Base-by-base conservation (phyloP, 2,888 invertebrate species). In the Aphidoletes aphidimyza region DNA sequence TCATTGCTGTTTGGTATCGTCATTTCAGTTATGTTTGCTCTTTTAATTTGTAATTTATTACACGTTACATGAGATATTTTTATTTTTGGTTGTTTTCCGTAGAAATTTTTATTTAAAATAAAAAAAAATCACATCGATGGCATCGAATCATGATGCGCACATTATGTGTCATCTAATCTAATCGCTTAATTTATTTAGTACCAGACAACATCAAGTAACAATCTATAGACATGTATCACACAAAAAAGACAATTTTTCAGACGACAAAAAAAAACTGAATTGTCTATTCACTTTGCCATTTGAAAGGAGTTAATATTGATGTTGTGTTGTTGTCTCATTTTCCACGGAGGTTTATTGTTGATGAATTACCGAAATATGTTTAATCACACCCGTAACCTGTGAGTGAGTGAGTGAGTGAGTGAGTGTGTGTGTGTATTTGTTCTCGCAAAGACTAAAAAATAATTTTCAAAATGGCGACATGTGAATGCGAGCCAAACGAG, bases 41-140 rank as follows among this genome's bases (percentile, higher is more conserved):
- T 81, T 81, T 81, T 81, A 81, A 81, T 81, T 81, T 81, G 81
- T 81, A 81, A 81, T 81, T 81, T 81, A 81, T 81, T 81, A 37
- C 81, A 81, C 81, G 81, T 81, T 81, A 81, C 81, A 81, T 37
- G 81, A 81, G 81, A 37, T 22, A 81, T 81, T 37, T 36, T 81
- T 81, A 2, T 54, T 54, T 11, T 26, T 26, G 2, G 6, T 19
- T 47, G 17, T 47, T 19, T n/a, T 54, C 22, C 54, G 22, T 5
- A 26, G 54, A 54, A 54, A 5, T 54, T n/a, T n/a, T n/a, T n/a
- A n/a, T n/a, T n/a, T n/a, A n/a, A n/a, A n/a, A n/a, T n/a, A n/a
- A n/a, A 26, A 6, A 54, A 54, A 54, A 22, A 26, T 22, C 22
- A 54, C 26, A 26, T 54, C 54, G 54, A 54, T 26, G n/a, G 54